Conservation (phyloP, 2,888 invertebrate species). For the Pandemis cinnamomeana region DNA sequence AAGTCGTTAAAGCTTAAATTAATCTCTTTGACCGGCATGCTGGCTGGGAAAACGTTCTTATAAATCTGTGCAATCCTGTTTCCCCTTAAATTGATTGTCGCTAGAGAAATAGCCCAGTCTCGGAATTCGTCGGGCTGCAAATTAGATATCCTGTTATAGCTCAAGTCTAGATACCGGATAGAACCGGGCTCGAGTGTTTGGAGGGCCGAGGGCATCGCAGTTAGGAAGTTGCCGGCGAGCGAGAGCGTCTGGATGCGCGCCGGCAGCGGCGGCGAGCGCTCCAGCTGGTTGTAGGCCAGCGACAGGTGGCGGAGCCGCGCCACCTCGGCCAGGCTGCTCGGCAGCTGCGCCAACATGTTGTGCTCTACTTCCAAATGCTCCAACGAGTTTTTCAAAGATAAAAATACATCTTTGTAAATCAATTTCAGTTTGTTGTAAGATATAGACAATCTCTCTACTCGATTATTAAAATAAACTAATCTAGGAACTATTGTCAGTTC, state of each 20-base stretch:
- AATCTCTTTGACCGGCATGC: conserved; percentile 92
- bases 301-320: conserved; percentile 91
- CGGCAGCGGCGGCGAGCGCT: conserved; percentile 86
- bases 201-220: conserved; percentile 88
- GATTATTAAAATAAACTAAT: conserved; percentile 88
- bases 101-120: conserved; percentile 91
- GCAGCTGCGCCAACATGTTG: conserved; percentile 89
- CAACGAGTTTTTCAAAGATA: conserved; percentile 88
- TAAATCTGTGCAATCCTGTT: conserved; percentile 91
- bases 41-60: conserved; percentile 88
- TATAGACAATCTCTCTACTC: conserved; percentile 90
- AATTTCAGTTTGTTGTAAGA: conserved; percentile 90
- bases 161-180: conserved; percentile 92
- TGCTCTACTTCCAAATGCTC: conserved; percentile 94
- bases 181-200: conserved; percentile 89
- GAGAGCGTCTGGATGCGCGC: conserved; percentile 90
- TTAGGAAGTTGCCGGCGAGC: conserved; percentile 92
- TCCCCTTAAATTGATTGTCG: conserved; percentile 92
- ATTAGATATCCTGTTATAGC: conserved; percentile 93
- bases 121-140: conserved; percentile 90
- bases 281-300: conserved; percentile 89
- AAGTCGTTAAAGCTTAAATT: conserved; percentile 96
- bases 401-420: conserved; percentile 89
- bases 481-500: conserved; percentile 87
- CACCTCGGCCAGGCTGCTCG: conserved; percentile 88